These are phyloP conservation scores for Leptinotarsa peninsularis DNA, from an alignment of 2,888 invertebrate genomes.

Conservation along the genomic window DNA sequence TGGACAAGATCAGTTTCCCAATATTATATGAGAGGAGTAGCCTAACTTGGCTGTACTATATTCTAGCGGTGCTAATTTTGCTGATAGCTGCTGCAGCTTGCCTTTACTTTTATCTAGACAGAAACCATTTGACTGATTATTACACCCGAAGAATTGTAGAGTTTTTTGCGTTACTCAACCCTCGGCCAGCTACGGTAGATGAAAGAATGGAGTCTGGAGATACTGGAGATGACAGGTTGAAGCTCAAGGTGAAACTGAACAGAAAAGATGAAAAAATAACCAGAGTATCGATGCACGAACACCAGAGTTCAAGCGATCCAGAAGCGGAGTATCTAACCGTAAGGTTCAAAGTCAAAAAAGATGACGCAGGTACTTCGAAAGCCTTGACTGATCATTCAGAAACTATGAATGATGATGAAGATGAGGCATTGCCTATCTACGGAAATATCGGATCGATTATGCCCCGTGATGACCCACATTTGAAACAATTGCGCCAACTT, in stretches of 20 bases:
- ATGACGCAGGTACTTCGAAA: neutral
- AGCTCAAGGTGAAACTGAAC: conserved; percentile 30
- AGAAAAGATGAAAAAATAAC: conserved; percentile 25
- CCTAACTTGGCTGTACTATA: conserved; percentile 12
- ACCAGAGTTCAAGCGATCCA: conserved; percentile 26
- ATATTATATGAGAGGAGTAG: neutral
- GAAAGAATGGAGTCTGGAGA: neutral
- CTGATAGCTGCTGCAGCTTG: neutral
- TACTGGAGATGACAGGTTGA: conserved; percentile 22
- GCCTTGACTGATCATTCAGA: neutral
- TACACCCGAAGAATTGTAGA: neutral
- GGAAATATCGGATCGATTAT: neutral
- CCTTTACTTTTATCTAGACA: conserved; percentile 21
- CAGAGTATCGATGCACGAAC: conserved; percentile 20
- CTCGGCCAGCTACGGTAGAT: neutral
- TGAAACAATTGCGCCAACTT: conserved; percentile 26
- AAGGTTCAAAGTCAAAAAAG: conserved; percentile 33
- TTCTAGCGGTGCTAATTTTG: neutral
- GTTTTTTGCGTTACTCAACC: neutral
- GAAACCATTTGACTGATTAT: neutral
- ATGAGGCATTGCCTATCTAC: neutral
- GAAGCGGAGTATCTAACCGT: conserved; percentile 34
- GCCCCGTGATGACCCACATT: conserved; percentile 18
- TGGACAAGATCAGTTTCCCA: conserved; percentile 21
- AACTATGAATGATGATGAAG: neutral